Evolutionary conservation across 2,113 vertebrate species (phyloP).

Genomic region (Paracanthobrama guichenoti): DNA sequence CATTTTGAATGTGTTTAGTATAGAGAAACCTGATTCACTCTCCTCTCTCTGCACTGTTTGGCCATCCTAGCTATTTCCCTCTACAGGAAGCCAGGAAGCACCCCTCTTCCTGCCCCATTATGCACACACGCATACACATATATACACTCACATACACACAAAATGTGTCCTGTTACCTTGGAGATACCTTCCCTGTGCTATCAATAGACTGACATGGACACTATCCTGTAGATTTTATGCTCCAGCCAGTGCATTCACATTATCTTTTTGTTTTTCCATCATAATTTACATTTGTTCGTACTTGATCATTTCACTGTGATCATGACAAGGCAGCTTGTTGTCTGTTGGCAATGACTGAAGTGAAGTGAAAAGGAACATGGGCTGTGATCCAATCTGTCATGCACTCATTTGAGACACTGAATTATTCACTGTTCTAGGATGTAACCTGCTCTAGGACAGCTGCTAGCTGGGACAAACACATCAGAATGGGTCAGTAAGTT

Average conservation of each 20-base stretch:
- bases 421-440: conserved; percentile 48
- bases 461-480: conserved; percentile 28
- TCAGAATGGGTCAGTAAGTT: conserved; percentile 33
- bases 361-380: conserved; percentile 39
- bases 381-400: conserved; percentile 39
- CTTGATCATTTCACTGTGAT: conserved; percentile 29
- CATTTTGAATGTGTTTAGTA: conserved; percentile 35
- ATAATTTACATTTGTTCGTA: neutral
- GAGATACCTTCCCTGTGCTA: conserved; percentile 47
- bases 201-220: conserved; percentile 50
- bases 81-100: conserved; percentile 56
- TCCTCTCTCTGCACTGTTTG: conserved; percentile 51
- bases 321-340: conserved; percentile 33
- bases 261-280: neutral
- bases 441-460: conserved; percentile 44
- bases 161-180: conserved; percentile 50
- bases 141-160: neutral
- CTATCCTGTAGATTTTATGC: conserved; percentile 28
- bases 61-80: conserved; percentile 57
- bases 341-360: conserved; percentile 36
- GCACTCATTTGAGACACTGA: conserved; percentile 39
- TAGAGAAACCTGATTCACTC: conserved; percentile 53
- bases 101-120: conserved; percentile 55
- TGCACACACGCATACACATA: conserved; percentile 38
- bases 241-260: neutral